Conservation (phyloP, 35 echinoderm and acorn worm species). For the Eucidaris tribuloides region DNA sequence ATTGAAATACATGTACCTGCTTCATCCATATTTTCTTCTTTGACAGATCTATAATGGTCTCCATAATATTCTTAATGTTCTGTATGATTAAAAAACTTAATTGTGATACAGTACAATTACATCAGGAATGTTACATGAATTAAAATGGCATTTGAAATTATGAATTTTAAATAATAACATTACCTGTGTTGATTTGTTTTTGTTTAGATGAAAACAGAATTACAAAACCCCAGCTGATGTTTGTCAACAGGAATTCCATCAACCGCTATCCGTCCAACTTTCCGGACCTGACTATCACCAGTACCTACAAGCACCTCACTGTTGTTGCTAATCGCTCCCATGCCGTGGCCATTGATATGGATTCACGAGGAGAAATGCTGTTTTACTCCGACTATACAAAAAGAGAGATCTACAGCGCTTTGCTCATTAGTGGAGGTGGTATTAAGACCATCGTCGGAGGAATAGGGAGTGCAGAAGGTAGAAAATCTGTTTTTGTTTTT, state of each 20-base stretch:
- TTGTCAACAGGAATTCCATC: constrained; percentile 36
- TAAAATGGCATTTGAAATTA: too few species aligned
- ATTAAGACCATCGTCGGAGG: constrained; percentile 34
- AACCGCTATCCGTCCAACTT: constrained; percentile 27
- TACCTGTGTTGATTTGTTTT: too few species aligned
- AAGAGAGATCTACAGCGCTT: constrained; percentile 44
- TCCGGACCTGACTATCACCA: not conserved
- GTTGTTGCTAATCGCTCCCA: constrained; percentile 33
- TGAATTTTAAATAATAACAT: too few species aligned
- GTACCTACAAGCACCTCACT: not conserved
- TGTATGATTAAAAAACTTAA: too few species aligned
- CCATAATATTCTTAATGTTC: too few species aligned
- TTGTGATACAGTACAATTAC: too few species aligned
- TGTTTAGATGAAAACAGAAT: constrained; percentile 30
- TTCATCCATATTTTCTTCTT: too few species aligned
- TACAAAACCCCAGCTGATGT: constrained; percentile 51
- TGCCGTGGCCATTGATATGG: constrained; percentile 34
- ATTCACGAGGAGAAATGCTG: constrained; percentile 6
- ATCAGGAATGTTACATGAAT: too few species aligned
- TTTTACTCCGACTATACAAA: constrained; percentile 53
- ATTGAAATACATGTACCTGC: too few species aligned
- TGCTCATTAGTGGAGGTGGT: not conserved
- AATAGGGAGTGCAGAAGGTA: constrained; percentile 82
- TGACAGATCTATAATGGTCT: too few species aligned
- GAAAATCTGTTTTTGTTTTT: too few species aligned